These are phyloP conservation scores for Ormyrus rosae DNA, from an alignment of 2,888 invertebrate species.

Conservation along the genomic window DNA sequence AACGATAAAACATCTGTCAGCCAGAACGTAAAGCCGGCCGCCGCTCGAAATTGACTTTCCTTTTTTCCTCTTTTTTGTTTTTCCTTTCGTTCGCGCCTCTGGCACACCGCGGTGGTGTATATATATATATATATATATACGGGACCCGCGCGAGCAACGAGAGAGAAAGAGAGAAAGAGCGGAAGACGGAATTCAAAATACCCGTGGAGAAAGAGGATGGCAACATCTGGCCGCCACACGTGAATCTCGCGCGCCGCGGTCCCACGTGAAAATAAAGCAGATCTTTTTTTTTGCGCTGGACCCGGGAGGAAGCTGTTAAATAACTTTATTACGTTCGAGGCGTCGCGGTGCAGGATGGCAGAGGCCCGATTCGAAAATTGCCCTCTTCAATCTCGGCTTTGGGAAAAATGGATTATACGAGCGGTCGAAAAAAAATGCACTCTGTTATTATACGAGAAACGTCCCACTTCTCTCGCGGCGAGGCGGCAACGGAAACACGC, in stretches of 20 bases:
- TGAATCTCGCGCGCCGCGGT: slow-evolving; percentile 21
- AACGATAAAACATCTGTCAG: slow-evolving; percentile 50
- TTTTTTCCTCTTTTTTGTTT: slow-evolving; percentile 12
- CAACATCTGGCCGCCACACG: slow-evolving; percentile 52
- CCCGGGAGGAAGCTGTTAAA: slow-evolving; percentile 43
- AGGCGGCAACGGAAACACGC: slow-evolving; percentile 19
- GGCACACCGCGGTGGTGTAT: slow-evolving; percentile 11
- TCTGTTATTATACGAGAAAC: too few species aligned
- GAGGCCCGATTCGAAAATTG: background rate
- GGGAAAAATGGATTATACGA: background rate
- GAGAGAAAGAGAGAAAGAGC: background rate
- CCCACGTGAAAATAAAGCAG: slow-evolving; percentile 20
- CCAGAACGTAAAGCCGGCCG: slow-evolving; percentile 21
- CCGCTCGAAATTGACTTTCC: slow-evolving; percentile 12
- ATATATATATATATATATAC: background rate
- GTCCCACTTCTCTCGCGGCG: background rate
- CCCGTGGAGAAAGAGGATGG: background rate
- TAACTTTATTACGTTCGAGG: slow-evolving; percentile 30
- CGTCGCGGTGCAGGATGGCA: background rate
- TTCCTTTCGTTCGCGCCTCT: slow-evolving; percentile 7
- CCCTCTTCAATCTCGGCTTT: background rate
- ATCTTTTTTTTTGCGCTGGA: background rate
- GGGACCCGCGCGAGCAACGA: too few species aligned
- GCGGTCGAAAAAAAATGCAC: too few species aligned
- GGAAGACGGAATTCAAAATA: slow-evolving; percentile 48